phyloP scores from a whole-genome alignment of 23 tunicate genomes.

The Botrylloides violaceus region DNA sequence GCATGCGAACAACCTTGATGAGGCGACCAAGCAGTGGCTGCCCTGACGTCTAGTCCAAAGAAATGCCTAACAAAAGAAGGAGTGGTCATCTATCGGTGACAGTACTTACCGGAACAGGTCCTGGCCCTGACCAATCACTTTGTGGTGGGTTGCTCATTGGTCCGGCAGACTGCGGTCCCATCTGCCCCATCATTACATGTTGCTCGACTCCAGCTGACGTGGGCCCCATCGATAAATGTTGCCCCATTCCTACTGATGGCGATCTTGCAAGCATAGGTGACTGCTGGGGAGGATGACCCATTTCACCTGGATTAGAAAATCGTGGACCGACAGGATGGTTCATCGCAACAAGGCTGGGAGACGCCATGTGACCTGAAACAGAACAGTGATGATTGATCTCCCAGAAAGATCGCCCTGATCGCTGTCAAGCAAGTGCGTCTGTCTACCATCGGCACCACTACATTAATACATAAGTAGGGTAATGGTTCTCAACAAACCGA shows the following conservation, averaged over 20 bases:
- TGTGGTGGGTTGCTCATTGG: constrained; percentile 33
- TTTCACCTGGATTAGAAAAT: constrained; percentile 12
- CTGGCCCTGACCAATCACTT: constrained; percentile 55
- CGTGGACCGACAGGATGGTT: constrained; percentile 17
- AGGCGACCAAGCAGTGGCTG: too few relatives aligned
- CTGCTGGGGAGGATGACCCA: constrained; percentile 17
- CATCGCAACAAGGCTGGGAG: constrained; percentile 11
- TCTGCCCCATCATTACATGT: constrained; percentile 23
- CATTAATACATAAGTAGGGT: too few relatives aligned
- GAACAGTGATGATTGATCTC: too few relatives aligned
- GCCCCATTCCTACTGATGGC: constrained; percentile 20
- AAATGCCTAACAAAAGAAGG: too few relatives aligned
- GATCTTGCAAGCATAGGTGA: constrained; percentile 43
- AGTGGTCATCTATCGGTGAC: too few relatives aligned
- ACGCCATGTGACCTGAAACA: constrained; percentile 4
- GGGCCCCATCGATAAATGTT: constrained; percentile 10
- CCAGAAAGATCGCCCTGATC: too few relatives aligned
- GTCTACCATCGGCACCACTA: too few relatives aligned
- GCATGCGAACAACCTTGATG: too few relatives aligned
- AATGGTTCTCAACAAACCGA: too few relatives aligned
- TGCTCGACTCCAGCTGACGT: constrained; percentile 15
- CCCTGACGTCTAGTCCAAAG: too few relatives aligned
- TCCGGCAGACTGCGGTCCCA: constrained; percentile 62
- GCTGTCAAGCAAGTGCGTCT: too few relatives aligned
- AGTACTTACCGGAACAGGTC: too few relatives aligned